Percentiles rank a stretch among this genome's conserved stretches.
phyloP scores from a whole-genome alignment of 2,797 vertebrate genomes.

The Karalla daura region DNA sequence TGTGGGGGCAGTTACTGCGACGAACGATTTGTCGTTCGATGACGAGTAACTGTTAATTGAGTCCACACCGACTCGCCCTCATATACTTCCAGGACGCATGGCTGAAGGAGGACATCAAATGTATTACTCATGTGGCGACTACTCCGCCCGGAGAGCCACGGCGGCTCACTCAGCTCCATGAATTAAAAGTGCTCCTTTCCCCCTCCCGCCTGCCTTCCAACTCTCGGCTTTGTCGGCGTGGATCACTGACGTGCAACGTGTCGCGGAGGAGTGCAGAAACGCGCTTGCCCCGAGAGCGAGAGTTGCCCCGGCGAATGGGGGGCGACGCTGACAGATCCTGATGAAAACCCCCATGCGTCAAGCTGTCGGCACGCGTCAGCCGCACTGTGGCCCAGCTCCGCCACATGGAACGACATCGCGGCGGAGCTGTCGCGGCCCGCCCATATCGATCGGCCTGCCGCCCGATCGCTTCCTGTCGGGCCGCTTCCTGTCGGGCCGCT shows the following conservation, averaged over 20 bases:
- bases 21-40: too few species aligned
- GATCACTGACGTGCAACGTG: background rate
- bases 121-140: too few species aligned
- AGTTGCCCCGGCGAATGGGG: background rate
- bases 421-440: background rate
- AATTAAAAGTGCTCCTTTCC: background rate
- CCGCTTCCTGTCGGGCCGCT: conserved; percentile 48
- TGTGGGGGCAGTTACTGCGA: too few species aligned
- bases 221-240: background rate
- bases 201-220: background rate
- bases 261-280: background rate
- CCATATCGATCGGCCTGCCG: conserved; percentile 29
- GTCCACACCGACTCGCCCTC: too few species aligned
- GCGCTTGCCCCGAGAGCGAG: background rate
- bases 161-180: too few species aligned
- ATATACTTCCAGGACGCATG: too few species aligned
- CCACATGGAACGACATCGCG: conserved; percentile 19
- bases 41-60: too few species aligned
- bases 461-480: conserved; percentile 39
- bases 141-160: too few species aligned
- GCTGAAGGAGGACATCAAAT: too few species aligned
- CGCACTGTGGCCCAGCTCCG: background rate
- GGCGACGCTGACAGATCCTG: background rate
- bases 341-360: conserved; percentile 17
- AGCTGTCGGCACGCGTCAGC: conserved; percentile 11